Evolutionary conservation across 2,888 invertebrate species (phyloP).

Genomic region (Ryuthela nishihirai): DNA sequence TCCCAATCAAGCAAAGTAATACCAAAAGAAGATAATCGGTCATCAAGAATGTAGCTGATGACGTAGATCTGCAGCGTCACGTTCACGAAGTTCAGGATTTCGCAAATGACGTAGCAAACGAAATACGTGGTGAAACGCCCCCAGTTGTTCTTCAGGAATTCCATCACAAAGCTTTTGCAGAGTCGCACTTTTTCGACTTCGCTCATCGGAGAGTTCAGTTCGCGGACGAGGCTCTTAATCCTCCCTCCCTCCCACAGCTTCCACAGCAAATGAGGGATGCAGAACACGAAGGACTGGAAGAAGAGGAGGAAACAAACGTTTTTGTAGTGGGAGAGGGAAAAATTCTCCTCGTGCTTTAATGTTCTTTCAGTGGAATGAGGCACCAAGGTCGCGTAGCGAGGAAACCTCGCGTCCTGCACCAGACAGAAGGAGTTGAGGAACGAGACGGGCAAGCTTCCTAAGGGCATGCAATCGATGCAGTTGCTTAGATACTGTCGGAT

Average conservation of each 20-base stretch:
- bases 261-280: conserved; percentile 93
- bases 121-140: conserved; percentile 66
- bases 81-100: conserved; percentile 71
- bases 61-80: conserved; percentile 71
- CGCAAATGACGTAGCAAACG: conserved; percentile 58
- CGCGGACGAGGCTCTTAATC: too few species aligned
- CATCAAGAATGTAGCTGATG: conserved; percentile 57
- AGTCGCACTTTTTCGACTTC: too few species aligned
- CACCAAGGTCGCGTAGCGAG: too few species aligned
- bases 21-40: conserved; percentile 61
- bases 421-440: conserved; percentile 80
- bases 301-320: conserved; percentile 95
- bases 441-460: conserved; percentile 30
- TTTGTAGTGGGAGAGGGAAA: too few species aligned
- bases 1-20: conserved; percentile 69
- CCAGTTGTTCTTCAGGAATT: too few species aligned
- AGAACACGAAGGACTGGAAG: conserved; percentile 90
- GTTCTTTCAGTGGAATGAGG: too few species aligned
- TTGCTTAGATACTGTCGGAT: conserved; percentile 43
- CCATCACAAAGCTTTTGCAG: too few species aligned
- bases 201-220: too few species aligned
- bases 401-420: too few species aligned
- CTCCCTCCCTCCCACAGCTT: too few species aligned
- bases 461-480: conserved; percentile 41
- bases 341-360: too few species aligned